A percentile compares a stretch with the other conserved stretches of the same genome.
phyloP scores from a whole-genome alignment of 1,140 invertebrate species.

The Aphelinus certus region DNA sequence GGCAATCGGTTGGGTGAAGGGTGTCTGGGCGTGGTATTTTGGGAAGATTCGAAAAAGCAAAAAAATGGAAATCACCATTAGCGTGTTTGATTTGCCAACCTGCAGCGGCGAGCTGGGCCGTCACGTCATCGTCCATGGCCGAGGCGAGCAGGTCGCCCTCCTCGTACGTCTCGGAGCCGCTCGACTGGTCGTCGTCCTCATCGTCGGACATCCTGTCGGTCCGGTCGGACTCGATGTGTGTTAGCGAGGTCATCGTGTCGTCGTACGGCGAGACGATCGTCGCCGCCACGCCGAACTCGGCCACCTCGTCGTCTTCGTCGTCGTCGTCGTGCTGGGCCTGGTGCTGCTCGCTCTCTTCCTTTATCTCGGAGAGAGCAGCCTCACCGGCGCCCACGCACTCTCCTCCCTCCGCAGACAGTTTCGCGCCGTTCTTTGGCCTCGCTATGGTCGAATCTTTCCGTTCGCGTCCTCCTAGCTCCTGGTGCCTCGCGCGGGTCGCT shows the following conservation, averaged over 20 bases:
- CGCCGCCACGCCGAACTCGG: background rate
- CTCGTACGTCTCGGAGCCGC: slow-evolving; percentile 79
- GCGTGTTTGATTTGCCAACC: slow-evolving; percentile 73
- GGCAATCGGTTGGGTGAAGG: background rate
- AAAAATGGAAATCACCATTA: slow-evolving; percentile 69
- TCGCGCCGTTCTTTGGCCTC: background rate
- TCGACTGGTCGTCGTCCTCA: slow-evolving; percentile 80
- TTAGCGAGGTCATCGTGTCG: slow-evolving; percentile 55
- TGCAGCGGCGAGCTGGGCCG: slow-evolving; percentile 93
- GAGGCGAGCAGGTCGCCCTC: slow-evolving; percentile 79
- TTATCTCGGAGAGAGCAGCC: slow-evolving; percentile 26
- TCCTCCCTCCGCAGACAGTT: slow-evolving; percentile 31
- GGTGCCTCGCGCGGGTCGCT: background rate
- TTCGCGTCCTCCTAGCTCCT: too few relatives aligned
- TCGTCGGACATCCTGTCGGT: slow-evolving; percentile 77
- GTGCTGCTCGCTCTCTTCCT: slow-evolving; percentile 23
- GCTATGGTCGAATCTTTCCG: too few relatives aligned
- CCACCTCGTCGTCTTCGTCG: slow-evolving; percentile 7
- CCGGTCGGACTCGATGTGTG: slow-evolving; percentile 60
- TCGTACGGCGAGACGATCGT: slow-evolving; percentile 23
- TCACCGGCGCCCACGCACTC: slow-evolving; percentile 22
- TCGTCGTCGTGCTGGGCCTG: background rate
- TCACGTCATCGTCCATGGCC: slow-evolving; percentile 91
- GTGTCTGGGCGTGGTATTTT: background rate
- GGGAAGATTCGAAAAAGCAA: slow-evolving; percentile 60